These are phyloP conservation scores for Eristalis intricaria DNA, from an alignment of 2,888 invertebrate species.

Conservation along the genomic window DNA sequence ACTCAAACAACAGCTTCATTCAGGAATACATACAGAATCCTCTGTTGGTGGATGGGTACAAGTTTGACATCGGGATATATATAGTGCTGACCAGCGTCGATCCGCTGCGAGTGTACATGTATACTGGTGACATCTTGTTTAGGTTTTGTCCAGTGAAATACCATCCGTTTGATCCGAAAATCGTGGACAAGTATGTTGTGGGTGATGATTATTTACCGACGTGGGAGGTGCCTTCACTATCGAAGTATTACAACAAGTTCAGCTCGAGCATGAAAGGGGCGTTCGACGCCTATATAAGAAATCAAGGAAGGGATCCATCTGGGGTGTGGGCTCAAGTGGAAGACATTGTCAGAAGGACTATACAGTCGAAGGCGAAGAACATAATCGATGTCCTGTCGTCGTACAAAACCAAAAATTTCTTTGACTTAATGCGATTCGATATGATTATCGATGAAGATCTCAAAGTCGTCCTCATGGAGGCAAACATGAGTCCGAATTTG, in stretches of 20 bases:
- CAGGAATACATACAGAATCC: slow-evolving; percentile 96
- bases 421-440: slow-evolving; percentile 97
- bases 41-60: slow-evolving; percentile 94
- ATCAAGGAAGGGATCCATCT: slow-evolving; percentile 87
- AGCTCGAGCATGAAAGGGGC: slow-evolving; percentile 93
- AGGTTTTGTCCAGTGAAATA: slow-evolving; percentile 95
- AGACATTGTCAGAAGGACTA: slow-evolving; percentile 87
- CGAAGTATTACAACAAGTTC: slow-evolving; percentile 86
- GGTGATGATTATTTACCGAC: slow-evolving; percentile 96
- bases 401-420: slow-evolving; percentile 87
- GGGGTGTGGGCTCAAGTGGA: slow-evolving; percentile 91
- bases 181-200: slow-evolving; percentile 94
- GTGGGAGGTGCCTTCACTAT: slow-evolving; percentile 93
- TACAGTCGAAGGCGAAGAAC: slow-evolving; percentile 87
- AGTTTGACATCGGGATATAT: slow-evolving; percentile 98
- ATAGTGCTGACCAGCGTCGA: slow-evolving; percentile 94
- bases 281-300: slow-evolving; percentile 88
- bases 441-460: slow-evolving; percentile 94
- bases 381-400: slow-evolving; percentile 84
- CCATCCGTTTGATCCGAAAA: slow-evolving; percentile 91
- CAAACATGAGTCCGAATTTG: slow-evolving; percentile 99
- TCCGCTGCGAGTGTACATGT: slow-evolving; percentile 94
- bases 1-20: slow-evolving; percentile 88
- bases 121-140: slow-evolving; percentile 93
- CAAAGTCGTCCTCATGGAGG: slow-evolving; percentile 94